Evolutionary conservation across 2,113 vertebrate genomes (phyloP).

Genomic region (Scophthalmus maximus): DNA sequence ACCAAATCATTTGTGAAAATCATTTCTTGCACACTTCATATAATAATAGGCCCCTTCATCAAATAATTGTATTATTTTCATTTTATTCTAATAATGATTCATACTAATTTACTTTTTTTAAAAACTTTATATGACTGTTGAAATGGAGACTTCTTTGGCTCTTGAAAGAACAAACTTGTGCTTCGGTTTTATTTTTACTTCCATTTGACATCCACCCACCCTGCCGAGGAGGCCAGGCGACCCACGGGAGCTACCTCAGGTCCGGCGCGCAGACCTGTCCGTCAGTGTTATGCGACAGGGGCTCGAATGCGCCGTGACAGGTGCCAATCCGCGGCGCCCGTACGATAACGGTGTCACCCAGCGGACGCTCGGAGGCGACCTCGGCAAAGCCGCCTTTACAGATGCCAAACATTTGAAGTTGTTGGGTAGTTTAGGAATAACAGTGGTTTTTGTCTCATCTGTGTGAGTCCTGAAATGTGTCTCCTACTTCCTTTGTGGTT

Average conservation of each 20-base stretch:
- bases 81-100: not conserved
- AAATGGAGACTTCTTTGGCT: not conserved
- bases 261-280: conserved; percentile 67
- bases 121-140: not conserved
- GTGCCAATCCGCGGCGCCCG: conserved; percentile 71
- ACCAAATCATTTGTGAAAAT: too few species aligned
- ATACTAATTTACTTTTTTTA: not conserved
- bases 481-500: conserved; percentile 27
- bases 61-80: too few species aligned
- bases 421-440: conserved; percentile 46
- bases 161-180: not conserved
- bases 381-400: conserved; percentile 58
- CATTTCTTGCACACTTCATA: not conserved
- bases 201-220: conserved; percentile 10
- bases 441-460: conserved; percentile 42
- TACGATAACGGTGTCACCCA: conserved; percentile 62
- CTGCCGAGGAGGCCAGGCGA: conserved; percentile 35
- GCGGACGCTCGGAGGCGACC: conserved; percentile 49
- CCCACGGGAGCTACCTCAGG: conserved; percentile 72
- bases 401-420: conserved; percentile 56
- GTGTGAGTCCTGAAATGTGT: conserved; percentile 47
- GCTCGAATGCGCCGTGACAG: conserved; percentile 71
- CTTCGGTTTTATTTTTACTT: conserved; percentile 56
- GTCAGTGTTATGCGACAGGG: conserved; percentile 73
- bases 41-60: not conserved